Evolutionary conservation across 2,888 invertebrate genomes (phyloP), one percentile per base, ranked within the genome.

Genomic region (Alloplasta piceator): DNA sequence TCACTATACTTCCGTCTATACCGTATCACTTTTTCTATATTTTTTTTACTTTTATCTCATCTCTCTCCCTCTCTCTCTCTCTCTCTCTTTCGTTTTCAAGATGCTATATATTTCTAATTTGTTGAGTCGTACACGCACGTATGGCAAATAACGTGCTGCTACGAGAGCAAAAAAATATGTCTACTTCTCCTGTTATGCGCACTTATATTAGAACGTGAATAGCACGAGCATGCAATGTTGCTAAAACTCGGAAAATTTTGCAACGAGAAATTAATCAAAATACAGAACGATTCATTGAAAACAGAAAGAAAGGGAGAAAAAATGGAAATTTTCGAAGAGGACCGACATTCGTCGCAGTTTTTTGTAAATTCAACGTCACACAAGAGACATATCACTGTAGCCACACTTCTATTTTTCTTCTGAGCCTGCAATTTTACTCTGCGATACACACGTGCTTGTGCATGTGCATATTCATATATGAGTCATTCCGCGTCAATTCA

Each of bases 91-190:
- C 61, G 41, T 61, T 14, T 39, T 61, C n/a, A 9, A 55, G 56
- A 52, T 36, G 71, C 68, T 38, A 60, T n/a, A 9, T 39, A 66
- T 56, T n/a, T 41, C 48, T 55, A 43, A 63, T 68, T 67, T 48
- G 56, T 68, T 26, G 26, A 26, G 16, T 60, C 39, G 41, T 38
- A 56, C 16, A 64, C 41, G 61, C 36, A 60, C 46, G 64, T 7
- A 46, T 70, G 70, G 64, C 43, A 55, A 66, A 75, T 75, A 66
- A 75, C 71, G 75, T 61, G 6, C 77, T 70, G 77, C 70, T 67
- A 70, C 70, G 41, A 67, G 46, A 70, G 61, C 46, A 63, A 43
- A 14, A 56, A 12, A 14, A 48, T 14, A 41, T 46, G 41, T 14
- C 43, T 66, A 50, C 41, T 36, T 48, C 12, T 67, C 39, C 68